Evolutionary conservation across 2,888 invertebrate species (phyloP).

Genomic region (Tenthredo amoena): DNA sequence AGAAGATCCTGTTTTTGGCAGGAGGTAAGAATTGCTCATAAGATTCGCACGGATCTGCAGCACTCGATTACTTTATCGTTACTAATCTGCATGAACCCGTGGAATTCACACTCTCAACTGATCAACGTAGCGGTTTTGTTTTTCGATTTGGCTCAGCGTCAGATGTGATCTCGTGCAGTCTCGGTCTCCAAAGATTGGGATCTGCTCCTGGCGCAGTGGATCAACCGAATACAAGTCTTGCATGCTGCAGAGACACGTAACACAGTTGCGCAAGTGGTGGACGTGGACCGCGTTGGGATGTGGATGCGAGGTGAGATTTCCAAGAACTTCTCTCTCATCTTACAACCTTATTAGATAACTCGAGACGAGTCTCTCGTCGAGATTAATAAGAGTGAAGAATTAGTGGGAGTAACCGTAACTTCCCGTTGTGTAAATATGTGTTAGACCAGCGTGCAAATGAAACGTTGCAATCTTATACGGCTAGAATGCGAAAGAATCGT

Average conservation of each 20-base stretch:
- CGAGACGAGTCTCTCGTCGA: constrained; percentile 28
- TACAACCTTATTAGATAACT: constrained; percentile 44
- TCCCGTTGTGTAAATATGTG: neutral
- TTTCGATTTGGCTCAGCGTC: constrained; percentile 1
- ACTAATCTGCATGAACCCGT: constrained; percentile 23
- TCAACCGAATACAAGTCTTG: constrained; percentile 37
- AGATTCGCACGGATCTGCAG: constrained; percentile 21
- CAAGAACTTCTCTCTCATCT: constrained; percentile 53
- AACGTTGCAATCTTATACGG: neutral
- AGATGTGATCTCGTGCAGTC: constrained; percentile 42
- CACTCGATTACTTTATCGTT: constrained; percentile 34
- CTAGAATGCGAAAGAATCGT: neutral
- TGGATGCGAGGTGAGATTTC: constrained; percentile 50
- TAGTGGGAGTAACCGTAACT: constrained; percentile 16
- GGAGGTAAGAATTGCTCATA: neutral
- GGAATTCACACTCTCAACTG: constrained; percentile 25
- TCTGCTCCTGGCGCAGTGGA: constrained; percentile 39
- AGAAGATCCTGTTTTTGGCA: constrained; percentile 19
- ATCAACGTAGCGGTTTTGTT: constrained; percentile 28
- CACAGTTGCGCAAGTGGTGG: constrained; percentile 37
- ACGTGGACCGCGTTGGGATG: constrained; percentile 2
- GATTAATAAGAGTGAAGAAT: constrained; percentile 33
- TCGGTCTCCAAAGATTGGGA: constrained; percentile 35
- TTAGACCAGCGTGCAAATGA: neutral
- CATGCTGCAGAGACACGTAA: constrained; percentile 28